Evolutionary conservation across 2,113 vertebrate genomes (phyloP), one percentile per base, ranked within the genome.

Genomic region (Rissa tridactyla): DNA sequence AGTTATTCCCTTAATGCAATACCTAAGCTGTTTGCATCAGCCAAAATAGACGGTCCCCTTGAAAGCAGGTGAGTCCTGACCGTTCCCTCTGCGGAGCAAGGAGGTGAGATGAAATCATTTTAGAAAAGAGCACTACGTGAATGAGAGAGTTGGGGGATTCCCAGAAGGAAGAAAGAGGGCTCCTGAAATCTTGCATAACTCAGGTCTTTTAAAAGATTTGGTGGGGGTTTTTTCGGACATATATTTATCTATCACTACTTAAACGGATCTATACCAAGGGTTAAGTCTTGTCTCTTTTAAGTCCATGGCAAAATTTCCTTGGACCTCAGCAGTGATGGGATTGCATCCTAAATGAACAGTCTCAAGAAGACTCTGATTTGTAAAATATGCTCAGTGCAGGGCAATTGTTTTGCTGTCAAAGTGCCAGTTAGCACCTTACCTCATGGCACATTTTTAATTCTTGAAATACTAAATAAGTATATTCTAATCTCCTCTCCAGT

Each of bases 11-110:
- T 94, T 75, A 64, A 89, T 58, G 90, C 80, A 95, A 54, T 69
- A 87, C 47, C 70, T 90, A 54, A 72, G 49, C 62, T 86, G 40
- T 94, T 88, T 84, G 58, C 81, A 51, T 93, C 90, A 94, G 92
- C 55, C 54, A 58, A 38, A 96, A 61, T 8, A 76, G 49, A 57
- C 5, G 8, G 58, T 82, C 49, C 20, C 49, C 71, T 58, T 93
- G 82, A 66, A 86, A 90, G 82, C 76, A 88, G 85, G 82, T 93
- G 85, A 95, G 88, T 60, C 51, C 60, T 55, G 34, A 49, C 66
- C 47, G 54, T 47, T 84, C 30, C 27, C 60, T 44, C 68, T 90
- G 71, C 0, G 0, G 21, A 58, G 51, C 3, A 14, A 69, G 9
- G 32, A 4, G 15, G 15, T 2, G 70, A 94, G 71, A 5, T 25